Conservation (phyloP, 2,797 vertebrate species). For the Liasis olivaceus region DNA sequence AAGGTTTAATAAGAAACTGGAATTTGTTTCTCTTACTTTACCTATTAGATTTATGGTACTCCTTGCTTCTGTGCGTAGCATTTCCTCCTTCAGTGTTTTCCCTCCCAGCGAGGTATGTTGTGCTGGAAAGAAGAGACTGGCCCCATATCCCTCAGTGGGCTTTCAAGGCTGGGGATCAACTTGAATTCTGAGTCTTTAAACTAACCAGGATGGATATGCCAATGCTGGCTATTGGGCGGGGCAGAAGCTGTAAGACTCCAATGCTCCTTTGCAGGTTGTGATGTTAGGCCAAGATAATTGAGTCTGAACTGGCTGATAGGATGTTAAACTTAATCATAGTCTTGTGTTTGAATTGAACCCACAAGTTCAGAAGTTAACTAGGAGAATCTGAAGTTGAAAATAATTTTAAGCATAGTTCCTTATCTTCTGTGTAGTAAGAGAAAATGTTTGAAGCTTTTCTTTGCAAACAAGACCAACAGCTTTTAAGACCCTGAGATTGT, state of each 20-base stretch:
- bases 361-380: not conserved
- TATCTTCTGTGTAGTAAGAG: not conserved
- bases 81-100: not conserved
- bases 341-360: not conserved
- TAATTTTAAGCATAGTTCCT: not conserved
- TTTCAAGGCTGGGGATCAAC: not conserved
- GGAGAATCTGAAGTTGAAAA: not conserved
- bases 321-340: not conserved
- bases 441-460: not conserved
- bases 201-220: not conserved
- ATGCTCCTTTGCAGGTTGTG: not conserved
- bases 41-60: not conserved
- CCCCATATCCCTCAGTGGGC: not conserved
- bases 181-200: not conserved
- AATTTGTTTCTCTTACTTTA: not conserved
- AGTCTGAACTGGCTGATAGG: not conserved
- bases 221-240: not conserved
- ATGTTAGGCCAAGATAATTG: not conserved
- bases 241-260: not conserved
- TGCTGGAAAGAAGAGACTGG: not conserved
- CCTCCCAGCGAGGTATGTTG: not conserved
- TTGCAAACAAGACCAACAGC: not conserved
- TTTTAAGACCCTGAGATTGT: not conserved
- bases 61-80: not conserved
- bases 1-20: not conserved